A percentile compares a stretch with the other conserved stretches of the same genome.
Conservation (phyloP, 2,113 vertebrate genomes). For the Eulacestoma nigropectus region DNA sequence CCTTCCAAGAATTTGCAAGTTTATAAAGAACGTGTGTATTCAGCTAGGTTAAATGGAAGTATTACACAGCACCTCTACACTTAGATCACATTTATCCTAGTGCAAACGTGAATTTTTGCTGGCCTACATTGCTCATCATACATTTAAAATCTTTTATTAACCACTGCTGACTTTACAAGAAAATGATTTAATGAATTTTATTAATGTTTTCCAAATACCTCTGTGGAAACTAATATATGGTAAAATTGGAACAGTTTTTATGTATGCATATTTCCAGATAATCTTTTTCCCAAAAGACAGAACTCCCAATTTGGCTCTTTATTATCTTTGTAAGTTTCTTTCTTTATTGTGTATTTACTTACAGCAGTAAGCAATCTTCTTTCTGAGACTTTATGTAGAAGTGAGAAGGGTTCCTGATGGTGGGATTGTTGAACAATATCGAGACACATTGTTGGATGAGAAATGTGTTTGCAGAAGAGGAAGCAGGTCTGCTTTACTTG, state of each 20-base stretch:
- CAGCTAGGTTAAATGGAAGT: neutral
- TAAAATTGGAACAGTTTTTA: neutral
- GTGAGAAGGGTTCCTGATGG: neutral
- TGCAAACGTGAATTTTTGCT: neutral
- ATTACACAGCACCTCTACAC: neutral
- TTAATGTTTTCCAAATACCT: neutral
- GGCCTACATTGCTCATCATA: neutral
- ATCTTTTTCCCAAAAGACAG: neutral
- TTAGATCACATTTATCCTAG: neutral
- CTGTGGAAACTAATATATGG: neutral
- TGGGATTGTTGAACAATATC: neutral
- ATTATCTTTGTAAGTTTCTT: neutral
- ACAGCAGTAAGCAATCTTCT: neutral
- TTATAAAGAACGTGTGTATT: neutral
- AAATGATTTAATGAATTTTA: neutral
- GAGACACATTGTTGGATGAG: accelerated
- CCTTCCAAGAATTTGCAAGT: neutral
- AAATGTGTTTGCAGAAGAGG: neutral
- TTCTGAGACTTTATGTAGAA: neutral
- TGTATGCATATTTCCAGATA: neutral
- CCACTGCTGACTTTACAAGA: neutral
- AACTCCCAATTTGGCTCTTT: neutral
- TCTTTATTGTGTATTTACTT: neutral
- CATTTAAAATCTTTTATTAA: neutral
- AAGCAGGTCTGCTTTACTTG: neutral